A percentile compares a stretch with the other conserved stretches of the same genome.
phyloP scores from a whole-genome alignment of 1,140 invertebrate genomes.

The Listronotus bonariensis region DNA sequence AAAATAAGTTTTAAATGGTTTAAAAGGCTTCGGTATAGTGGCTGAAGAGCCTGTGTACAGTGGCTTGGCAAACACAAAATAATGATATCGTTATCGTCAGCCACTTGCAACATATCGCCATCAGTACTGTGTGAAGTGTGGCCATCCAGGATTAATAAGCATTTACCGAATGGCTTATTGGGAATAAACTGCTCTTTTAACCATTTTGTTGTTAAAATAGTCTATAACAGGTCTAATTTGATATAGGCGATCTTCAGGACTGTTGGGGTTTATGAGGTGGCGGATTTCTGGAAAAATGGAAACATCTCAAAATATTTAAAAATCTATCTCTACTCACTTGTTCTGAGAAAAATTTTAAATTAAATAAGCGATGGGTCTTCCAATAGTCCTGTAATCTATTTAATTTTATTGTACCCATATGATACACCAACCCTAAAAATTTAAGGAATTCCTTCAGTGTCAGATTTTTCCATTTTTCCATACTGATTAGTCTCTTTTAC shows the following conservation, averaged over 20 bases:
- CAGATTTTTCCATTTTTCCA: too few species aligned
- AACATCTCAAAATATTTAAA: slow-evolving; percentile 37
- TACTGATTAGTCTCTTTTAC: too few species aligned
- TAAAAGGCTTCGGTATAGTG: too few species aligned
- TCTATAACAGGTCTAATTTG: slow-evolving; percentile 29
- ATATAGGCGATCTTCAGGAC: slow-evolving; percentile 22
- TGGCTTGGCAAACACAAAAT: too few species aligned
- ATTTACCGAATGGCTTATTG: too few species aligned
- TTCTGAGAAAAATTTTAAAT: slow-evolving; percentile 32
- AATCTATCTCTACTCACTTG: slow-evolving; percentile 42
- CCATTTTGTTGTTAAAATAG: slow-evolving; percentile 29
- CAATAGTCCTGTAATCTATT: slow-evolving; percentile 42
- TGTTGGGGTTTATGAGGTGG: background rate
- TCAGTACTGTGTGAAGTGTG: too few species aligned
- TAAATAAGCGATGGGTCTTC: slow-evolving; percentile 37
- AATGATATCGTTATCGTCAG: too few species aligned
- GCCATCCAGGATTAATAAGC: too few species aligned
- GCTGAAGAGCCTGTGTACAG: too few species aligned
- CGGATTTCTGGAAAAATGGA: slow-evolving; percentile 36
- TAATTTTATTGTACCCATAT: slow-evolving; percentile 35
- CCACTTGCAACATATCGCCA: too few species aligned
- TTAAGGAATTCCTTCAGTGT: slow-evolving; percentile 24
- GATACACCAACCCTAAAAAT: slow-evolving; percentile 37
- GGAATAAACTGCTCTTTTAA: too few species aligned
- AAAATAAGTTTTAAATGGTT: too few species aligned